Conservation (phyloP, 2,888 invertebrate species). For the Caenorhabditis sulstoni region DNA sequence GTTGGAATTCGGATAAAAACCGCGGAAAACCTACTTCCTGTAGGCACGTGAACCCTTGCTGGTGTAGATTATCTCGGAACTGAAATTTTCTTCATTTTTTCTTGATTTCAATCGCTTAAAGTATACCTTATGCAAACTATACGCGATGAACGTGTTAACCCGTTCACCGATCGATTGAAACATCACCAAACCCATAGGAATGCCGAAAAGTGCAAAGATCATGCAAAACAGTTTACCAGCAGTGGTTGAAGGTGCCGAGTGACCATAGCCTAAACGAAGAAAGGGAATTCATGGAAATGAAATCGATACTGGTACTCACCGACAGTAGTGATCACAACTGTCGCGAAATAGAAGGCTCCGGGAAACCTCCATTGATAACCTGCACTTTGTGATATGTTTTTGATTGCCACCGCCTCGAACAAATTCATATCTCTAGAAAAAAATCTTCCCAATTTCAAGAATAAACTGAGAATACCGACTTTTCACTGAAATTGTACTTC, state of each 20-base stretch:
- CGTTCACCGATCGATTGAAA: conserved; percentile 98
- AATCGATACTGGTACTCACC: conserved; percentile 85
- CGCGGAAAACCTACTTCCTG: conserved; percentile 26
- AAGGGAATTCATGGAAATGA: too few relatives aligned
- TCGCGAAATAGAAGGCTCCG: conserved; percentile 98
- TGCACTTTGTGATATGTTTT: conserved; percentile 96
- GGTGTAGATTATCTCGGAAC: conserved; percentile 54
- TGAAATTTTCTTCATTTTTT: conserved; percentile 25
- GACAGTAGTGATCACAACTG: conserved; percentile 97
- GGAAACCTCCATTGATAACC: conserved; percentile 99
- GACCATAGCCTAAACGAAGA: conserved; percentile 78
- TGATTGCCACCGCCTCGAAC: conserved; percentile 89
- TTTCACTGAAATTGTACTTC: conserved; percentile 93
- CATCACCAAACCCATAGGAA: conserved; percentile 96
- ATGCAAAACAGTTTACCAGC: conserved; percentile 98
- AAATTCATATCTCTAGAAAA: conserved; percentile 90
- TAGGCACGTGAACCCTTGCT: conserved; percentile 49
- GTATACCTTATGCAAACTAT: conserved; percentile 67
- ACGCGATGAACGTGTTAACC: conserved; percentile 89
- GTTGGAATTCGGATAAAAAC: not conserved
- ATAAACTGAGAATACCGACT: conserved; percentile 1
- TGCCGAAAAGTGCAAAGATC: conserved; percentile 88
- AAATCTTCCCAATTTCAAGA: not conserved
- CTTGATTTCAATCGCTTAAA: not conserved
- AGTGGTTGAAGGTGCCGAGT: conserved; percentile 76